Base-by-base conservation (phyloP, 2,113 vertebrate species). In the Eidolon helvum region DNA sequence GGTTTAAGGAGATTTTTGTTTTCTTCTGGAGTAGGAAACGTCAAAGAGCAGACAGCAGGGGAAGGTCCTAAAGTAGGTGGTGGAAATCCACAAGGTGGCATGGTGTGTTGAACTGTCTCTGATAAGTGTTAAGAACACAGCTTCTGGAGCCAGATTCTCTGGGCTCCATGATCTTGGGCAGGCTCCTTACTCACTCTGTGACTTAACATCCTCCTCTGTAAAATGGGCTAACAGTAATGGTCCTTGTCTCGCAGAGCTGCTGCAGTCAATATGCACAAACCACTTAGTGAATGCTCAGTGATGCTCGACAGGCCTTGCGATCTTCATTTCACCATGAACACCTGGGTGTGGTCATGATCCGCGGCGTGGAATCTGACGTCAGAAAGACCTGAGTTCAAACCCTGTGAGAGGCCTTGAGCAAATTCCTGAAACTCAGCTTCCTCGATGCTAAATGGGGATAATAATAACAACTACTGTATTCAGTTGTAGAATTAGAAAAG, bases 301-400 rank as follows among this genome's bases (percentile, higher is more conserved):
- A 35, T 10, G 0, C 0, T 24, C 2, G 0, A 2, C 35, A 6
- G 24, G 5, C 10, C 10, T 16, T 10, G 15, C 45, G 43, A 16
- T 2, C 24, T 0, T 88, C 38, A 30, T 68, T 80, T 90, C 24
- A 28, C 30, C 0, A 0, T 2, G 26, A 33, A 10, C 10, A 0
- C 48, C 35, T 79, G 30, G 7, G 12, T 40, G 30, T 69, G 35
- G 12, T 74, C 48, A 3, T 43, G 22, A 59, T 66, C 35, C 30
- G 12, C 5, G 43, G 16, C 45, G 21, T 50, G 11, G n/a, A 19
- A 26, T 94, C 84, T 65, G 28, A 78, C 63, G 12, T 61, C 57
- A 69, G 38, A 45, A 33, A 50, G 26, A 30, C 66, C 53, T 24
- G 26, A 45, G 22, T 71, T 85, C 87, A 92, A 48, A 82, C 55